Conservation (phyloP, 2,888 invertebrate species). For the Trachelus stipa region DNA sequence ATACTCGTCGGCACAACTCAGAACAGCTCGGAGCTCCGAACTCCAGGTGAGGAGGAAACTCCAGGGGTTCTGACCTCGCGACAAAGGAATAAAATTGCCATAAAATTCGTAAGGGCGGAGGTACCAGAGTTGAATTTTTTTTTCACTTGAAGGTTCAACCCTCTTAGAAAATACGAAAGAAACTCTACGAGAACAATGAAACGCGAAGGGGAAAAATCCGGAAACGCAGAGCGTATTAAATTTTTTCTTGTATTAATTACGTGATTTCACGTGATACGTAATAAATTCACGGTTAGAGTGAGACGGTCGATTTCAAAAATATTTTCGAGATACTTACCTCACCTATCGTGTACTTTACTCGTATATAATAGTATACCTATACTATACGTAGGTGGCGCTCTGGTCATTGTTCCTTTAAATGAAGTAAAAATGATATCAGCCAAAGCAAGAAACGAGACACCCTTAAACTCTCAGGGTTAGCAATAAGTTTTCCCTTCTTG, state of each 20-base stretch:
- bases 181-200: background rate
- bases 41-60: background rate
- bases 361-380: background rate
- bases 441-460: conserved; percentile 1
- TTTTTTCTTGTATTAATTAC: background rate
- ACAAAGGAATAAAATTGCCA: conserved; percentile 36
- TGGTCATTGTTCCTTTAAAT: background rate
- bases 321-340: background rate
- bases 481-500: conserved; percentile 17
- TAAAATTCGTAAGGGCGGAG: conserved; percentile 31
- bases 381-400: background rate
- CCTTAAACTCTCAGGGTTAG: conserved; percentile 41
- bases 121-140: background rate
- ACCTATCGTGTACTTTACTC: background rate
- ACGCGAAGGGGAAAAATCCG: background rate
- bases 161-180: background rate
- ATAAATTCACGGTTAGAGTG: background rate
- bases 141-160: background rate
- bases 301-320: background rate
- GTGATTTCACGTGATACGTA: background rate
- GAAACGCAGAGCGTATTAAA: background rate
- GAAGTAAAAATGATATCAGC: background rate
- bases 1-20: background rate
- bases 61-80: conserved; percentile 1
- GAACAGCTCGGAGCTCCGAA: background rate